Evolutionary conservation across 2,888 invertebrate species (phyloP).

Genomic region (Siphonodentalium dalli): DNA sequence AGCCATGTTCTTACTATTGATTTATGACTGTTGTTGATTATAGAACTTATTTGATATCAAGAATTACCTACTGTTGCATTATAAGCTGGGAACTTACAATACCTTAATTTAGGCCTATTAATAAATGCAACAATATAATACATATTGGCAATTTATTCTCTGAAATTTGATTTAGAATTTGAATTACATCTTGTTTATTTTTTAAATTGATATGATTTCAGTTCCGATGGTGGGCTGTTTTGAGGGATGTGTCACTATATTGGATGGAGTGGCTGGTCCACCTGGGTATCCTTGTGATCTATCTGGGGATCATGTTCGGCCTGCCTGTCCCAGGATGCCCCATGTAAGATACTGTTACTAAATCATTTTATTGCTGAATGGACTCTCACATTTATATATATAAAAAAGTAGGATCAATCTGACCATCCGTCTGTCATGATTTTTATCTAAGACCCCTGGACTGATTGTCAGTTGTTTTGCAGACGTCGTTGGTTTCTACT

Average conservation of each 20-base stretch:
- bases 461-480: too few species aligned
- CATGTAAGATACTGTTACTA: constrained; percentile 69
- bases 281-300: constrained; percentile 71
- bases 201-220: constrained; percentile 24
- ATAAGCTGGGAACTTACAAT: not conserved
- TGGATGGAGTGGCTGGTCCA: constrained; percentile 78
- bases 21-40: too few species aligned
- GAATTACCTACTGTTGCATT: too few species aligned
- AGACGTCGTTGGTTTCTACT: too few species aligned
- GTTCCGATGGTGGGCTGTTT: constrained; percentile 41
- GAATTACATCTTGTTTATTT: not conserved
- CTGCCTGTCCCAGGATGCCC: constrained; percentile 82
- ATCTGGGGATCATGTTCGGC: constrained; percentile 77
- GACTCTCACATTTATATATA: not conserved
- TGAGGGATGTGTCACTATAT: constrained; percentile 62
- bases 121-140: not conserved
- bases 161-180: not conserved
- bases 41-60: too few species aligned
- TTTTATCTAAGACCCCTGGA: too few species aligned
- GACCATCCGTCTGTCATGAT: too few species aligned
- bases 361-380: not conserved
- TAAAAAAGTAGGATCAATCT: not conserved
- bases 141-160: not conserved
- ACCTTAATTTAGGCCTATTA: not conserved
- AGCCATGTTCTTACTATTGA: too few species aligned